phyloP scores from a whole-genome alignment of 2,113 vertebrate species.

The Mungos mungo region DNA sequence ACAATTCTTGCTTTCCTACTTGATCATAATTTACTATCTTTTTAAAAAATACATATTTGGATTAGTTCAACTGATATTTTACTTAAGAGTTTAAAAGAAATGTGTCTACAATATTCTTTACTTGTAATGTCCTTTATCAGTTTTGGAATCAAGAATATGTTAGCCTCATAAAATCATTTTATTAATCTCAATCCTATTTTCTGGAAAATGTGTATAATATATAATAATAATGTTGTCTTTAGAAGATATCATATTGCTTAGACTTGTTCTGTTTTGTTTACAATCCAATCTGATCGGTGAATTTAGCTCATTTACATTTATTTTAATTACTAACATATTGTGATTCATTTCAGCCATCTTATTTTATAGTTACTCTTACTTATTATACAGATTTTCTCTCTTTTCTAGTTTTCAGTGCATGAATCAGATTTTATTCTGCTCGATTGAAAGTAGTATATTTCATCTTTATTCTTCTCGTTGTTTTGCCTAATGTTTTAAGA shows the following conservation, averaged over 20 bases:
- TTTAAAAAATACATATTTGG: not conserved
- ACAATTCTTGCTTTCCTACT: slow-evolving; percentile 1
- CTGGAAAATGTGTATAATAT: not conserved
- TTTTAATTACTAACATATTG: not conserved
- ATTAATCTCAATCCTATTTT: not conserved
- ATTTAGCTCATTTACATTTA: not conserved
- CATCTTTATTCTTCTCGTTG: not conserved
- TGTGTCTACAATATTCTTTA: not conserved
- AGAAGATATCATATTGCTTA: not conserved
- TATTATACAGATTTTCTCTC: not conserved
- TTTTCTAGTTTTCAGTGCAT: not conserved
- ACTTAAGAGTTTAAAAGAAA: slow-evolving; percentile 11
- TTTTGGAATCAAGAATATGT: not conserved
- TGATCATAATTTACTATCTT: not conserved
- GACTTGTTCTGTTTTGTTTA: not conserved
- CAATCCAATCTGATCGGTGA: not conserved
- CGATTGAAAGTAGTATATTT: not conserved
- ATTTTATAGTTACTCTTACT: not conserved
- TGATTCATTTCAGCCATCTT: not conserved
- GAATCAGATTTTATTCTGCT: not conserved
- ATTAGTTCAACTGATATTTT: not conserved
- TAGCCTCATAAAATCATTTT: not conserved
- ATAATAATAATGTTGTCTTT: not conserved
- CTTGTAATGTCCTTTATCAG: not conserved
- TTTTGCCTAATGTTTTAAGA: not conserved